These are phyloP conservation scores for Lynx canadensis DNA, from an alignment of 2,113 vertebrate species.

Conservation along the genomic window DNA sequence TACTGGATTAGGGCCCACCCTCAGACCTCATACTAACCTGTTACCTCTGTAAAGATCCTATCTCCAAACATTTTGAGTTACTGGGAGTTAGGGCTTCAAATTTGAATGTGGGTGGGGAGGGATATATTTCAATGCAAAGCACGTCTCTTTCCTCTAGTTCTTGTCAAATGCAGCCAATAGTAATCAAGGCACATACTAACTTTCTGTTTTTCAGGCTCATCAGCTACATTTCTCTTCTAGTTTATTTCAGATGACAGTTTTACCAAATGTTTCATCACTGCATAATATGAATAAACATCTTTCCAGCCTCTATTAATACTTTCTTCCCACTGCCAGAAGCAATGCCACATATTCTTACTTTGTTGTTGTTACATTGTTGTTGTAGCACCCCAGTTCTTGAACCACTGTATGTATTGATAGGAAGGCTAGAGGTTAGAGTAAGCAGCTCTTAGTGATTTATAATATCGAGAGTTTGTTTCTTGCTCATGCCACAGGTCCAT, in stretches of 20 bases:
- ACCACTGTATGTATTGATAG: not conserved
- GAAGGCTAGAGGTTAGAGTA: not conserved
- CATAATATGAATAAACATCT: slow-evolving; percentile 1
- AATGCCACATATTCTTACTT: not conserved
- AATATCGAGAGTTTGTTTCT: not conserved
- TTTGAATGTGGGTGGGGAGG: not conserved
- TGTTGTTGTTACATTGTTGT: not conserved
- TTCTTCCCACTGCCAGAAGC: not conserved
- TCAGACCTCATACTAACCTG: not conserved
- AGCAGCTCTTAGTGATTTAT: not conserved
- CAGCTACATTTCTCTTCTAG: not conserved
- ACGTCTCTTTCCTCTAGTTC: not conserved
- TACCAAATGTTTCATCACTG: not conserved
- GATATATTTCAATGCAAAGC: not conserved
- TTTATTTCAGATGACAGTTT: slow-evolving; percentile 44
- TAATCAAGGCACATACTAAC: not conserved
- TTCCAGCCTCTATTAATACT: not conserved
- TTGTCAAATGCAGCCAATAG: not conserved
- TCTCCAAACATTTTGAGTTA: not conserved
- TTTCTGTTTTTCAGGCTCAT: slow-evolving; percentile 22
- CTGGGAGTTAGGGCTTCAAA: not conserved
- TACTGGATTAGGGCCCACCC: not conserved
- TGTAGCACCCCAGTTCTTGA: not conserved
- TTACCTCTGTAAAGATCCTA: not conserved
- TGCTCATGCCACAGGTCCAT: not conserved